These are phyloP conservation scores for Melinaea menophilus DNA, from an alignment of 2,888 invertebrate genomes.

Conservation along the genomic window DNA sequence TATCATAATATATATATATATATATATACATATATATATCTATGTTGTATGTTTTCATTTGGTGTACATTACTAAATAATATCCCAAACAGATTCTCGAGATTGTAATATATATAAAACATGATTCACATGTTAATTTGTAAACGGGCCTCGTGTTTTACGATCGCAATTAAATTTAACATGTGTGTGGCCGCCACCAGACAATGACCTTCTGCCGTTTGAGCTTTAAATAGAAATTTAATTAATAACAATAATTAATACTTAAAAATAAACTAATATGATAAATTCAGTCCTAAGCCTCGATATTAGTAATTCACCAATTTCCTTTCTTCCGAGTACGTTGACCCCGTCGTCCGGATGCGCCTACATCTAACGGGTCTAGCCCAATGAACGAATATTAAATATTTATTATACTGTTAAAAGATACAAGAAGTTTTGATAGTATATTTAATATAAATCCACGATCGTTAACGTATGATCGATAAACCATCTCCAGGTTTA, in stretches of 20 bases:
- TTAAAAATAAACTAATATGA: too few species aligned
- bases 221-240: conserved; percentile 48
- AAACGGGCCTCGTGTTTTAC: conserved; percentile 38
- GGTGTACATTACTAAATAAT: neutral
- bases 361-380: conserved; percentile 37
- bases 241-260: neutral
- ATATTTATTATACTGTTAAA: conserved; percentile 18
- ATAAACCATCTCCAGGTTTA: too few species aligned
- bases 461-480: too few species aligned
- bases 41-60: neutral
- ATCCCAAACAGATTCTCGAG: neutral
- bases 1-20: too few species aligned
- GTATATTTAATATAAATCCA: too few species aligned
- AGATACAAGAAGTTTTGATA: neutral
- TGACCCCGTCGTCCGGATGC: conserved; percentile 37
- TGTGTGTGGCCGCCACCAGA: conserved; percentile 50
- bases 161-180: conserved; percentile 33
- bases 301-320: conserved; percentile 31
- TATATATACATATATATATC: too few species aligned
- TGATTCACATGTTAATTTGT: conserved; percentile 31
- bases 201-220: conserved; percentile 58
- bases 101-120: conserved; percentile 15
- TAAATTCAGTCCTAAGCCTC: neutral
- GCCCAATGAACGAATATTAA: conserved; percentile 29
- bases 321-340: conserved; percentile 40